These are phyloP conservation scores for Hedychridium roseum DNA, from an alignment of 2,888 invertebrate genomes.

Conservation along the genomic window DNA sequence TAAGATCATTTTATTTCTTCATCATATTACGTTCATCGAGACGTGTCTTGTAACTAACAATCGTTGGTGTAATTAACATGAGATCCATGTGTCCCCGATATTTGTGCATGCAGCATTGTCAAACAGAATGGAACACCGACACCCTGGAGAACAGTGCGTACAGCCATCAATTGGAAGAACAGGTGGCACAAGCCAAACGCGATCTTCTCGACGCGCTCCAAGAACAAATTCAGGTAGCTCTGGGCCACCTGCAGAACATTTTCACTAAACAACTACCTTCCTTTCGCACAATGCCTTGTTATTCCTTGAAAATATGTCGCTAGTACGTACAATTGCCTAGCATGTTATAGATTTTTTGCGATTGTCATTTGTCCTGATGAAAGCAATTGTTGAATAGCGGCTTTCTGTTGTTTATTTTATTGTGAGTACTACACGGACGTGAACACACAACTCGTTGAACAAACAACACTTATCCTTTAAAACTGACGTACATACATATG, in stretches of 20 bases:
- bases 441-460: too few relatives aligned
- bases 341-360: too few relatives aligned
- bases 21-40: neutral
- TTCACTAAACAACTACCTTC: too few relatives aligned
- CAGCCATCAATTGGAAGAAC: conserved; percentile 67
- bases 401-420: too few relatives aligned
- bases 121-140: conserved; percentile 56
- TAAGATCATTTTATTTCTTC: conserved; percentile 20
- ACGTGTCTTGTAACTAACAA: conserved; percentile 5
- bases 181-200: conserved; percentile 71
- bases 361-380: too few relatives aligned
- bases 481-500: too few relatives aligned
- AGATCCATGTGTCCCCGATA: conserved; percentile 38
- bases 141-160: conserved; percentile 53
- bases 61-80: conserved; percentile 38
- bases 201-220: conserved; percentile 76
- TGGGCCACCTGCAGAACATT: conserved; percentile 20
- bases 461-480: too few relatives aligned
- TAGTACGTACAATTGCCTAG: too few relatives aligned
- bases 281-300: too few relatives aligned
- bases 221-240: conserved; percentile 77
- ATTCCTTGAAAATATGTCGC: too few relatives aligned
- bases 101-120: conserved; percentile 59
- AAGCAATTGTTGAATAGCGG: too few relatives aligned
- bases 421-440: too few relatives aligned